Evolutionary conservation across 2,113 vertebrate genomes (phyloP), one percentile per base, ranked within the genome.

Genomic region (Tautogolabrus adspersus): DNA sequence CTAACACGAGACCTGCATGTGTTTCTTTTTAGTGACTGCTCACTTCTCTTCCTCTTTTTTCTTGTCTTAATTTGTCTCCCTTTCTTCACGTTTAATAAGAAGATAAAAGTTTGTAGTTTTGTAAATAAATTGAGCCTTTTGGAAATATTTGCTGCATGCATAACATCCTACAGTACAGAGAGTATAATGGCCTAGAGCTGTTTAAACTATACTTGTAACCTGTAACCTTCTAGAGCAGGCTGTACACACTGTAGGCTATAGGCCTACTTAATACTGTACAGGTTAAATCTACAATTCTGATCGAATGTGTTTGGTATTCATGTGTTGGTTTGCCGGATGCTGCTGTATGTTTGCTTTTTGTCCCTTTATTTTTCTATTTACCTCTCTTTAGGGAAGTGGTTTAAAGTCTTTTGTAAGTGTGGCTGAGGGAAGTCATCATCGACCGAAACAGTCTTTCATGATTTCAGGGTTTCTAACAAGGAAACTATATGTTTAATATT

Each of bases 21-120:
- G 16, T 23, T 23, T 54, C 1, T 15, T 54, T n/a, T 72, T 26
- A 34, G 12, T n/a, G 4, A 7, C 22, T 8, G 37, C 18, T 75
- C 38, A 11, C 16, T 13, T 21, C 47, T 83, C 76, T 87, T 87
- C 81, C 74, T 75, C 86, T 66, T 83, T 83, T 55, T 64, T 9
- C 26, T 30, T 71, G 65, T 73, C 7, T 44, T 11, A 38, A 5
- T 77, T 23, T 34, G 3, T 79, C 38, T 74, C 52, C 77, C 78
- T 71, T 75, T 67, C 15, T 6, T 2, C 9, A 40, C 19, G 7
- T 37, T 7, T 12, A 2, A 26, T 8, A 42, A 42, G 15, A 19
- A 1, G 37, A 15, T 16, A 5, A 0, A 11, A 46, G 12, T 46
- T 46, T 46, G 44, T 44, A 4, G 42, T 11, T 46, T 46, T 3